phyloP scores from a whole-genome alignment of 2,888 invertebrate species.

The Megastigmus dorsalis region DNA sequence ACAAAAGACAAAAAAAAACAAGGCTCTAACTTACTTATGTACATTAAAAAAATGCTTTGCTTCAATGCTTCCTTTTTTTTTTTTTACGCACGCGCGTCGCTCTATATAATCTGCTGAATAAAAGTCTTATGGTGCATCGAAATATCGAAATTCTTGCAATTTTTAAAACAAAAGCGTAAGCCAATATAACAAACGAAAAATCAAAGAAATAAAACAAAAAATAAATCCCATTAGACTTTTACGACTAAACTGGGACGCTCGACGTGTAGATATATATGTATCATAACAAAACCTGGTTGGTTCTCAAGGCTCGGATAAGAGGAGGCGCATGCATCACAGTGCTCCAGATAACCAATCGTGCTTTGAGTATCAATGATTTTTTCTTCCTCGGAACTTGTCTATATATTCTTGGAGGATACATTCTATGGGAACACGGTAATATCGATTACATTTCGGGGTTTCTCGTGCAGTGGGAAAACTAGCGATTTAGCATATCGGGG shows the following conservation, averaged over 20 bases:
- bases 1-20: constrained; percentile 26
- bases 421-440: too few species aligned
- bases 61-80: constrained; percentile 3
- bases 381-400: too few species aligned
- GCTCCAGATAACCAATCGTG: too few species aligned
- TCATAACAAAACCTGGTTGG: too few species aligned
- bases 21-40: constrained; percentile 44
- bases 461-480: too few species aligned
- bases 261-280: too few species aligned
- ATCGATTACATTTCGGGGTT: too few species aligned
- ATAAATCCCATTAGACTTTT: neutral
- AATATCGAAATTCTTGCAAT: neutral
- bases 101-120: neutral
- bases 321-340: too few species aligned
- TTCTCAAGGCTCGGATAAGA: too few species aligned
- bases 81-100: neutral
- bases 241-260: neutral
- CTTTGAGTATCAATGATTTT: too few species aligned
- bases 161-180: neutral
- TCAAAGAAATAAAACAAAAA: neutral
- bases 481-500: too few species aligned
- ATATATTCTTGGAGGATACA: too few species aligned
- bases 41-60: constrained; percentile 38
- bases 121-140: constrained; percentile 7
- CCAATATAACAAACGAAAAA: neutral